These are phyloP conservation scores for Eupithecia subumbrata DNA, from an alignment of 2,888 invertebrate species.

Conservation along the genomic window DNA sequence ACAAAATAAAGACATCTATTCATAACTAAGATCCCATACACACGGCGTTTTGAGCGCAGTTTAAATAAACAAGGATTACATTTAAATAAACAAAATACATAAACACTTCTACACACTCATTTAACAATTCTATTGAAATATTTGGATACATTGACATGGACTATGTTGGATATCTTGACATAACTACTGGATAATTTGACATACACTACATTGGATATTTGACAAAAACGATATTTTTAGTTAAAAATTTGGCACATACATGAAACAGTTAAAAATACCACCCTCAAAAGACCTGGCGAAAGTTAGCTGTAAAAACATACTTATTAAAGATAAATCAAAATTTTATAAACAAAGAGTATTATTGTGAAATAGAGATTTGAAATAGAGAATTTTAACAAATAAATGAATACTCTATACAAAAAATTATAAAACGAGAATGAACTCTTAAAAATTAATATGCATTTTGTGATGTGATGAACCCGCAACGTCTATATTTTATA, in stretches of 20 bases:
- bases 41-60: conserved; percentile 17
- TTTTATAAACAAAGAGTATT: not conserved
- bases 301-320: not conserved
- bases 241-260: no score
- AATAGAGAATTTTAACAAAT: not conserved
- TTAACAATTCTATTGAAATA: not conserved
- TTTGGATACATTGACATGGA: not conserved
- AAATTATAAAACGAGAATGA: not conserved
- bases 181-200: not conserved
- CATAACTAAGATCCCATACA: conserved; percentile 24
- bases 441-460: not conserved
- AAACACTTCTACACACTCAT: not conserved
- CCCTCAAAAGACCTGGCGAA: not conserved
- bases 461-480: not conserved
- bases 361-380: not conserved
- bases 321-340: not conserved
- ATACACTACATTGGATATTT: not conserved
- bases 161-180: not conserved
- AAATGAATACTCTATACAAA: not conserved
- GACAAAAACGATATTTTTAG: no score
- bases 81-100: not conserved
- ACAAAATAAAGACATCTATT: conserved; percentile 42
- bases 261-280: no score
- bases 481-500: not conserved
- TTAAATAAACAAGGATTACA: not conserved